Percentiles rank a stretch among this genome's conserved stretches.
Conservation (phyloP, 2,797 vertebrate genomes). For the Acrocephalus scirpaceus region DNA sequence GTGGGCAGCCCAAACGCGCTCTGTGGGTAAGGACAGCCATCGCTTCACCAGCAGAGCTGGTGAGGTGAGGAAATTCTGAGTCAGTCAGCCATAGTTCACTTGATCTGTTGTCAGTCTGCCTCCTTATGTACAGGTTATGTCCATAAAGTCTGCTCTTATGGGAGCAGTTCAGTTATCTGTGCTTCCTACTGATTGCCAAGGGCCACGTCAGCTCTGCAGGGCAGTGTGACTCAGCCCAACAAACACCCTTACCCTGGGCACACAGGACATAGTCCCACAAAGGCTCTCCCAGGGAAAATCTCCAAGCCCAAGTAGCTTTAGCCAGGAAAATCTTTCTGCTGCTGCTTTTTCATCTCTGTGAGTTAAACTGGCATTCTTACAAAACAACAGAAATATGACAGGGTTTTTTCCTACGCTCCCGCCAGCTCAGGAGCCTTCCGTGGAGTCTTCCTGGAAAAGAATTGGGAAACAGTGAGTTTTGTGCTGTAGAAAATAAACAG, state of each 20-base stretch:
- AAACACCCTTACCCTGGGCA: not conserved
- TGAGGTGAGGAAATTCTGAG: not conserved
- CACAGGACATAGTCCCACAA: not conserved
- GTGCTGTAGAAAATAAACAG: not conserved
- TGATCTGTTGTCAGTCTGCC: not conserved
- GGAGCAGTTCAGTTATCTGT: not conserved
- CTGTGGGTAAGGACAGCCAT: not conserved
- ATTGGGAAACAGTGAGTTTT: not conserved
- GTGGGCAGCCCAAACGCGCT: rapidly evolving
- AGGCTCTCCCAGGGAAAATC: not conserved
- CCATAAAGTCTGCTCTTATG: not conserved
- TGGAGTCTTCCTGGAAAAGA: not conserved
- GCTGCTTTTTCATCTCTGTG: not conserved
- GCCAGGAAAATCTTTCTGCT: not conserved
- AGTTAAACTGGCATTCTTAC: not conserved
- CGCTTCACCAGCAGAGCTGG: not conserved
- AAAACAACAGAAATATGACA: not conserved
- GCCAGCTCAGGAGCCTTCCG: not conserved
- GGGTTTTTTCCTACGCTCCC: not conserved
- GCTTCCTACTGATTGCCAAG: not conserved
- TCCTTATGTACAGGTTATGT: not conserved
- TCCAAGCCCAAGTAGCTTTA: not conserved
- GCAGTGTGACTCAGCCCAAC: not conserved
- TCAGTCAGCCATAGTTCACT: not conserved
- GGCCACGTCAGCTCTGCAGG: not conserved